phyloP scores from a whole-genome alignment of 2,113 vertebrate species.

The Piliocolobus tephrosceles region DNA sequence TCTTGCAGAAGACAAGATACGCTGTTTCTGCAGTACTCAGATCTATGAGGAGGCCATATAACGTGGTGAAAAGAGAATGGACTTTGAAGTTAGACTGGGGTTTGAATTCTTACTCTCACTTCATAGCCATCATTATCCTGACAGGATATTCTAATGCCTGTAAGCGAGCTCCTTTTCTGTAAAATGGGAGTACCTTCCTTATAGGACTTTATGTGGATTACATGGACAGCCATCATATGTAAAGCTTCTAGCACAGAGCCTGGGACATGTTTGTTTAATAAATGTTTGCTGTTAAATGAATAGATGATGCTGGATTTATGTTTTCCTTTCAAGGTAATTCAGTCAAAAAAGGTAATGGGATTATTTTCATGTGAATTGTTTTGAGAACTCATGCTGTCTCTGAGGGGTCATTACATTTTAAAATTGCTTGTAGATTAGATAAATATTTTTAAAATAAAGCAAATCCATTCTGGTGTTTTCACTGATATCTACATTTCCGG shows the following conservation, averaged over 20 bases:
- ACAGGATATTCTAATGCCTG: not conserved
- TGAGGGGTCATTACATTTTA: not conserved
- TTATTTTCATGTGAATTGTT: conserved; percentile 29
- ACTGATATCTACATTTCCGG: not conserved
- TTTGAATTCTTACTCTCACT: not conserved
- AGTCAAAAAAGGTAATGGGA: not conserved
- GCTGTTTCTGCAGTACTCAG: not conserved
- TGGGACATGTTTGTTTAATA: not conserved
- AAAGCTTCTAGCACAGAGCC: not conserved
- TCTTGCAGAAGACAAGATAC: conserved; percentile 12
- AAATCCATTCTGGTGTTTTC: not conserved
- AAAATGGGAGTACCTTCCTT: not conserved
- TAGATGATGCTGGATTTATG: not conserved
- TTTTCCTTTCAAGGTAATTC: not conserved
- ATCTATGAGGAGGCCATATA: not conserved
- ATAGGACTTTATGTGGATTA: not conserved
- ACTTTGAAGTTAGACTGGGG: conserved; percentile 27
- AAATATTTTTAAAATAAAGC: not conserved
- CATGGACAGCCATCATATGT: not conserved
- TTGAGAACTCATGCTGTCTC: not conserved
- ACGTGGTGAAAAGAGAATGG: conserved; percentile 1
- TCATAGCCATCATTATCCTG: not conserved
- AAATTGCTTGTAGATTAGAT: not conserved
- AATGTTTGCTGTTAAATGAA: conserved; percentile 7
- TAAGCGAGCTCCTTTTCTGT: not conserved